phyloP scores from a whole-genome alignment of 2,888 invertebrate species.

The Drosophila neonasuta region DNA sequence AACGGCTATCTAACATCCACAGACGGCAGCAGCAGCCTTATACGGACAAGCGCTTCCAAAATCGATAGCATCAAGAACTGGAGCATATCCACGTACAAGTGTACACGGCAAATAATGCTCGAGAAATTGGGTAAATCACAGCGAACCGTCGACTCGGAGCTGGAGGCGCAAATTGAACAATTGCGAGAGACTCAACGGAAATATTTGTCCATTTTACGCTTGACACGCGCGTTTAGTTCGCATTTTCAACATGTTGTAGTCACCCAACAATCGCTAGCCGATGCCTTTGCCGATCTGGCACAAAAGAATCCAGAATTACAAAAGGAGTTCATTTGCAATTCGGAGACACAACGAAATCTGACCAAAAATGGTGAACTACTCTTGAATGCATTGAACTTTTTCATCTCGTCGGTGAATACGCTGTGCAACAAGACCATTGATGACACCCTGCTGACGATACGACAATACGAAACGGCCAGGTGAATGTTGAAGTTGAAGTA shows the following conservation, averaged over 20 bases:
- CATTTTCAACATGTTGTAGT: slow-evolving; percentile 94
- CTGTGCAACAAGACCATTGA: slow-evolving; percentile 99
- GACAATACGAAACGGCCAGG: slow-evolving; percentile 86
- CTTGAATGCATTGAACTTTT: slow-evolving; percentile 96
- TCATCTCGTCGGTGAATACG: slow-evolving; percentile 97
- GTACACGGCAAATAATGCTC: slow-evolving; percentile 97
- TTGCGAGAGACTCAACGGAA: slow-evolving; percentile 96
- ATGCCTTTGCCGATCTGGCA: slow-evolving; percentile 96
- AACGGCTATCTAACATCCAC: slow-evolving; percentile 61
- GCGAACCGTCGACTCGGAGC: slow-evolving; percentile 93
- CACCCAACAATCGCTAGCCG: slow-evolving; percentile 93
- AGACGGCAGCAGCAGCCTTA: slow-evolving; percentile 73
- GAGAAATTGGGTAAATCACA: slow-evolving; percentile 98
- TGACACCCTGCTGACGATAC: slow-evolving; percentile 89
- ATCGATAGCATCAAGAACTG: slow-evolving; percentile 97
- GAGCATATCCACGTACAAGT: slow-evolving; percentile 99
- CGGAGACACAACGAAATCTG: slow-evolving; percentile 96
- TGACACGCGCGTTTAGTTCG: slow-evolving; percentile 92
- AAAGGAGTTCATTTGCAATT: slow-evolving; percentile 96
- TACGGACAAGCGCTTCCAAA: slow-evolving; percentile 85
- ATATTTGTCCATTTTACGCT: slow-evolving; percentile 92
- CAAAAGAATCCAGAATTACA: slow-evolving; percentile 98
- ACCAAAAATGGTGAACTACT: slow-evolving; percentile 96
- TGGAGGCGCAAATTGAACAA: slow-evolving; percentile 96
- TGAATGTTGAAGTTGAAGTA: slow-evolving; percentile 53